Evolutionary conservation across 1,140 invertebrate genomes (phyloP).

Genomic region (Lordiphosa collinella): DNA sequence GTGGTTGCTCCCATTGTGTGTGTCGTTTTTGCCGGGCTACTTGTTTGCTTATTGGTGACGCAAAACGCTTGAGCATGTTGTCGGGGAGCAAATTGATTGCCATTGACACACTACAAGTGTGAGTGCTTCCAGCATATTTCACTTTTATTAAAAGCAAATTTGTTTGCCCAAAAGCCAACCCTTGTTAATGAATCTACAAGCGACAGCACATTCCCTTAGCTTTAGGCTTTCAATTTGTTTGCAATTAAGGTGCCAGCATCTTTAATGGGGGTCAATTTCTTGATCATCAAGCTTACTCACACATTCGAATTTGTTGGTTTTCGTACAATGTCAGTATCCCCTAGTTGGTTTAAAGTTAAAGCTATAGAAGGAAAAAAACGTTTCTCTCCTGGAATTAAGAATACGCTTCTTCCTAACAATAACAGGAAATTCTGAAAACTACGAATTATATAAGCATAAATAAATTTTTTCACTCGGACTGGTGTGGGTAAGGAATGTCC

Average conservation of each 20-base stretch:
- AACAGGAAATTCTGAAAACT: too few species aligned
- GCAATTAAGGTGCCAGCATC: slow-evolving; percentile 22
- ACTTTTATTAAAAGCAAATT: slow-evolving; percentile 40
- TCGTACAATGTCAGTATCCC: too few species aligned
- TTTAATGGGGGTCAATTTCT: slow-evolving; percentile 8
- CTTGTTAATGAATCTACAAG: slow-evolving; percentile 23
- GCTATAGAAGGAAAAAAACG: too few species aligned
- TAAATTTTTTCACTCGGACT: too few species aligned
- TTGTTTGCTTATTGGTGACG: slow-evolving; percentile 54
- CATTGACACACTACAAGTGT: slow-evolving; percentile 24
- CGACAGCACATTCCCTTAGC: not conserved
- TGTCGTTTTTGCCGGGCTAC: slow-evolving; percentile 10
- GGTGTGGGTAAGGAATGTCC: too few species aligned
- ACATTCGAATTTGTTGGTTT: too few species aligned
- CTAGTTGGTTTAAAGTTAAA: too few species aligned
- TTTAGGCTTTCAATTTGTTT: slow-evolving; percentile 9
- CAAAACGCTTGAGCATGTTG: slow-evolving; percentile 35
- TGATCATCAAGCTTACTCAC: too few species aligned
- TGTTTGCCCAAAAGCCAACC: slow-evolving; percentile 25
- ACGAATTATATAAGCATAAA: too few species aligned
- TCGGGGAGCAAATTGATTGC: slow-evolving; percentile 33
- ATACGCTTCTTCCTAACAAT: too few species aligned
- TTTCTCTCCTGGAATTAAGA: too few species aligned
- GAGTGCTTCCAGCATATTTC: slow-evolving; percentile 23
- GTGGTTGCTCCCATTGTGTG: slow-evolving; percentile 2